These are phyloP conservation scores for Smutsia temminckii DNA, from an alignment of 2,797 vertebrate genomes.

Conservation along the genomic window DNA sequence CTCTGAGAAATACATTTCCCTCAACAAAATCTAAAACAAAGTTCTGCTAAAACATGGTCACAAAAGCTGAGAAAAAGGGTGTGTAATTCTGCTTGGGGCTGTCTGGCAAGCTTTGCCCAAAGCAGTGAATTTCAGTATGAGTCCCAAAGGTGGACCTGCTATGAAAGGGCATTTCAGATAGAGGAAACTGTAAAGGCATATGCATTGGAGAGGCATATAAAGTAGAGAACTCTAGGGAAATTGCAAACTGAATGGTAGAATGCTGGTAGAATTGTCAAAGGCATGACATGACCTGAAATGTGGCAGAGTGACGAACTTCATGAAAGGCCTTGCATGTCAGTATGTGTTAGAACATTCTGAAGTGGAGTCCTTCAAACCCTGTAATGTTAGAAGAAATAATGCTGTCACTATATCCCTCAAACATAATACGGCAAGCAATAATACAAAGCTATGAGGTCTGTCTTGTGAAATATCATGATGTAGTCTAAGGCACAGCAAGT, in stretches of 20 bases:
- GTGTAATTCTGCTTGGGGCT: background rate
- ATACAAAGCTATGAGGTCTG: background rate
- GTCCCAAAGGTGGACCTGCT: background rate
- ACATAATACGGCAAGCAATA: background rate
- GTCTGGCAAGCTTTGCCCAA: background rate
- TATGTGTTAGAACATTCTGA: background rate
- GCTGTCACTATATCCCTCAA: background rate
- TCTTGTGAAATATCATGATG: background rate
- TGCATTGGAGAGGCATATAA: background rate
- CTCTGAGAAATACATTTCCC: background rate
- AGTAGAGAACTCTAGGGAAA: background rate
- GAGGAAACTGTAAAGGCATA: background rate
- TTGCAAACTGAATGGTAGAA: background rate
- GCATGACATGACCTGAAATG: background rate
- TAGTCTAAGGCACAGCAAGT: background rate
- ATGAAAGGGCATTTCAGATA: background rate
- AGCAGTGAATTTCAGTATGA: background rate
- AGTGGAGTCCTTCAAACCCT: background rate
- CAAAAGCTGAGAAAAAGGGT: background rate
- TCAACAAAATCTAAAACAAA: background rate
- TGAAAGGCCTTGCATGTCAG: background rate
- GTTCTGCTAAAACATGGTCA: background rate
- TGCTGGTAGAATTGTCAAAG: background rate
- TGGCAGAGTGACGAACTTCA: background rate
- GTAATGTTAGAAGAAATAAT: slow-evolving; percentile 15